Conservation (phyloP, 1,140 invertebrate genomes). For the Paraescarpia echinospica region DNA sequence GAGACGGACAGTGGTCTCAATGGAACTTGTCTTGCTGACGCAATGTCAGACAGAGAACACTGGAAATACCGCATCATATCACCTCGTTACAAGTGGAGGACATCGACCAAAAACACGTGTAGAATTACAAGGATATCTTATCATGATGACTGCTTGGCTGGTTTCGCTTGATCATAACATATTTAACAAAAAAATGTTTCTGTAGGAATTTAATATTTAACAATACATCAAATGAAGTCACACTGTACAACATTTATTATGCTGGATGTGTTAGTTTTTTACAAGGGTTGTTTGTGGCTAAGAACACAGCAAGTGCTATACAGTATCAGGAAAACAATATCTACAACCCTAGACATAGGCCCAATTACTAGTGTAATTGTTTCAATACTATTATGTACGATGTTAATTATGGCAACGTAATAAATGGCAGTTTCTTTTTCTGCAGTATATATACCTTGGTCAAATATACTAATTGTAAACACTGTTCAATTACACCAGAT, state of each 20-base stretch:
- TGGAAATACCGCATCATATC: no score
- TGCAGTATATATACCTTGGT: no score
- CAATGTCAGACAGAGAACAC: no score
- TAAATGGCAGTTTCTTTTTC: no score
- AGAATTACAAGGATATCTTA: background rate
- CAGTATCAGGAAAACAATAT: background rate
- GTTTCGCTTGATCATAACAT: background rate
- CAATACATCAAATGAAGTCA: background rate
- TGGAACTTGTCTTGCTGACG: no score
- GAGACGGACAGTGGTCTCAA: no score
- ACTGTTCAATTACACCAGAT: background rate
- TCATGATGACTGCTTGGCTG: background rate
- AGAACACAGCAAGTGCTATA: background rate
- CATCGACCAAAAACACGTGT: background rate
- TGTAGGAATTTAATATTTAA: background rate
- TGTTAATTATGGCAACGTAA: background rate
- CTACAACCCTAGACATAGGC: background rate
- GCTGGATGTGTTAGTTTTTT: background rate
- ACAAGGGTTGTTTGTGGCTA: background rate
- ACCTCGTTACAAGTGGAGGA: no score
- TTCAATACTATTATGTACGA: background rate
- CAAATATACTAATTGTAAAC: no score
- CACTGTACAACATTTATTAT: slow-evolving; percentile 2
- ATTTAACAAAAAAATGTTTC: background rate
- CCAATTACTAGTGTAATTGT: background rate